These are phyloP conservation scores for Margaritifera margaritifera DNA, from an alignment of 2,888 invertebrate species.

Conservation along the genomic window DNA sequence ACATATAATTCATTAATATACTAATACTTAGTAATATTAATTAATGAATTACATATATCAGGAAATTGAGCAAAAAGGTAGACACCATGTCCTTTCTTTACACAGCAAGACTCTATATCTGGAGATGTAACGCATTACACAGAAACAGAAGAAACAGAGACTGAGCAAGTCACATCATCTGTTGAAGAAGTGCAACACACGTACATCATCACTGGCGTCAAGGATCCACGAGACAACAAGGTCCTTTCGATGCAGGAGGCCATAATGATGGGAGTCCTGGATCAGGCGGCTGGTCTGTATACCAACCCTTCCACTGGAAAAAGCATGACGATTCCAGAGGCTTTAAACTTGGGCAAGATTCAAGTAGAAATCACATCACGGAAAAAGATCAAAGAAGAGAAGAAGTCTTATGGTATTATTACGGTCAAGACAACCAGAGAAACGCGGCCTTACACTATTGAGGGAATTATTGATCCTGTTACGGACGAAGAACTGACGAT, in stretches of 20 bases:
- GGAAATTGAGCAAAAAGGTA: no score
- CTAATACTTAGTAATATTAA: no score
- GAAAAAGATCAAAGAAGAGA: constrained; percentile 64
- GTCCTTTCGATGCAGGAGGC: constrained; percentile 62
- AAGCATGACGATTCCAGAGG: constrained; percentile 58
- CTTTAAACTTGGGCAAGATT: constrained; percentile 67
- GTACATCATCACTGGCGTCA: constrained; percentile 57
- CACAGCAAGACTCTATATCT: constrained; percentile 17
- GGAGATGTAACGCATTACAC: constrained; percentile 34
- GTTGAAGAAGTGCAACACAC: constrained; percentile 67
- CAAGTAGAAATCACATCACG: constrained; percentile 60
- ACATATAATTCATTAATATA: no score
- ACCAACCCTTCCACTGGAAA: constrained; percentile 54
- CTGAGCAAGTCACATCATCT: constrained; percentile 60
- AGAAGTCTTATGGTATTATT: constrained; percentile 67
- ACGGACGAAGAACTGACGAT: constrained; percentile 47
- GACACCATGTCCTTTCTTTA: no score
- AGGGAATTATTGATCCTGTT: constrained; percentile 50
- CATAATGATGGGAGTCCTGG: constrained; percentile 60
- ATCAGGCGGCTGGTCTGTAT: constrained; percentile 49
- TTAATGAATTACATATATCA: no score
- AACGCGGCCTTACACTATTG: constrained; percentile 62
- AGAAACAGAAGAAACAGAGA: constrained; percentile 44
- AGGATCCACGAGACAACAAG: constrained; percentile 49
- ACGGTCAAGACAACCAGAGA: constrained; percentile 67